Base-by-base conservation (phyloP, 1,140 invertebrate species). In the Lamellibrachia luymesi region DNA sequence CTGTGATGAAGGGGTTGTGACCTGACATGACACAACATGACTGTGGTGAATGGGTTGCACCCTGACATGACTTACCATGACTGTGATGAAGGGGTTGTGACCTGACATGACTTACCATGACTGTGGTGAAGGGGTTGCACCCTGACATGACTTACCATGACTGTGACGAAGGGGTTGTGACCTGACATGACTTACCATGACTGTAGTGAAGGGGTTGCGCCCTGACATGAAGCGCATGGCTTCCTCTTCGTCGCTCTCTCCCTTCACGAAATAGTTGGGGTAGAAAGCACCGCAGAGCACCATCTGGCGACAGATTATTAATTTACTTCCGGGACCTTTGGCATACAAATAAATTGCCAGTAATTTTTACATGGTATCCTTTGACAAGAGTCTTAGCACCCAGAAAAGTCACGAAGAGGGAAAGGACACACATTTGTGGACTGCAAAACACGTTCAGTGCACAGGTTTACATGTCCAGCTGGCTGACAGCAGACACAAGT, bases 221-320 rank as follows among this genome's bases (percentile, higher is more conserved):
- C 98, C 98, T 50, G 96, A 97, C 0, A 99, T 95, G 0, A 95
- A 95, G 93, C 97, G 97, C 0, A 97, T 96, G 0, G 97, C 97
- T 0, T 97, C 96, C 0, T 96, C 96, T 95, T 98, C 97, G 93
- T 97, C 97, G 89, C 97, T 96, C 51, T 96, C 94, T 1, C 95
- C 96, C 27, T 97, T 97, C 17, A 97, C 94, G 96, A 98, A 99
- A 95, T 98, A 99, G 95, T 99, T 97, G 0, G 98, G 99, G 96
- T 99, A 99, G 96, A 99, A 99, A 38, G 98, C 98, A 13, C 98
- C 98, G 93, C 97, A 97, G 56, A 98, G 96, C 2, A 98, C 96
- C 56, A 98, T 95, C 97, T 98, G 95, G 38, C 38, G 38, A 38
- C 38, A 38, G 38, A 38, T 38, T 38, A 38, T 38, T 38, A 38